These are phyloP conservation scores for Syngnathus rostellatus DNA, from an alignment of 2,797 vertebrate species.

Conservation along the genomic window DNA sequence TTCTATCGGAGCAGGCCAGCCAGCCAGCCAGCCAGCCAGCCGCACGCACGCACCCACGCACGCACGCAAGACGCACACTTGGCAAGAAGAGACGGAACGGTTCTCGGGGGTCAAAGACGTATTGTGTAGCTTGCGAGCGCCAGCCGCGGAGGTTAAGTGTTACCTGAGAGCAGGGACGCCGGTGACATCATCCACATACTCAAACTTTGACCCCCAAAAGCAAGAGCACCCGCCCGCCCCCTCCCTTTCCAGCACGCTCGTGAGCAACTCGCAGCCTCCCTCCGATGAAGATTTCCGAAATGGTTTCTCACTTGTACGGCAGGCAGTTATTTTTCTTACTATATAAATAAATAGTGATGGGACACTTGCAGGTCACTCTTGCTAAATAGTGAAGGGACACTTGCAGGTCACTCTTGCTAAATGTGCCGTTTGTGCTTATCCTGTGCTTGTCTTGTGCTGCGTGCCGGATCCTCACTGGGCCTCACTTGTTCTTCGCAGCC, in stretches of 20 bases:
- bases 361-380: neutral
- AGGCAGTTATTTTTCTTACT: neutral
- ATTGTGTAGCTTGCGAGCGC: constrained; percentile 56
- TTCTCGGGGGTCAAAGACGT: constrained; percentile 47
- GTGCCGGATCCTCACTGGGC: constrained; percentile 70
- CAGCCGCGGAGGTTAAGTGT: constrained; percentile 58
- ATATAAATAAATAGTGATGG: too few relatives aligned
- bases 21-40: too few relatives aligned
- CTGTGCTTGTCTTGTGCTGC: constrained; percentile 37
- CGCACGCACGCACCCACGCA: constrained; percentile 52
- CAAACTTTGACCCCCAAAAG: constrained; percentile 34
- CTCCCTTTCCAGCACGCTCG: neutral
- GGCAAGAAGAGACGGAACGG: constrained; percentile 47
- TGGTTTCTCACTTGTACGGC: neutral
- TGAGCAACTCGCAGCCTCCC: neutral
- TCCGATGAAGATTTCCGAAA: neutral
- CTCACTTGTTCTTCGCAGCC: constrained; percentile 74
- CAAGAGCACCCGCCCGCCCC: constrained; percentile 20
- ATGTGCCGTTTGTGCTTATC: neutral
- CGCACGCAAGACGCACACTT: constrained; percentile 33
- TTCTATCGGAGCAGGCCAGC: constrained; percentile 46
- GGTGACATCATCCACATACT: constrained; percentile 54
- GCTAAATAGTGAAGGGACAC: neutral
- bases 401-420: neutral
- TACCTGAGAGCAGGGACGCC: constrained; percentile 51